These are phyloP conservation scores for Fukomys damarensis DNA, from an alignment of 2,113 vertebrate genomes.

Conservation along the genomic window DNA sequence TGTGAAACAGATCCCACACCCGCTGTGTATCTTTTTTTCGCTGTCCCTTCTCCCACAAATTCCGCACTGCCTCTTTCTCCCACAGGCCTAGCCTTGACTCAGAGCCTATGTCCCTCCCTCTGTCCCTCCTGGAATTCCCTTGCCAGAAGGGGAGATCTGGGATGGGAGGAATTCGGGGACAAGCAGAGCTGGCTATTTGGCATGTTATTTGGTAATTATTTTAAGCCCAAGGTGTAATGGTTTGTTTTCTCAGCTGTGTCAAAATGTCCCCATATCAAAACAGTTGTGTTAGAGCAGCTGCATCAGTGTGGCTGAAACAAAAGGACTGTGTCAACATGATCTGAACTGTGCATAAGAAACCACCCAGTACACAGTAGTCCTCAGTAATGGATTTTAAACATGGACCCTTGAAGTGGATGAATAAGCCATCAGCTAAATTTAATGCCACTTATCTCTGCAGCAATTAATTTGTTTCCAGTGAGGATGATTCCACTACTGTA, in stretches of 20 bases:
- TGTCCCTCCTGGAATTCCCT: not conserved
- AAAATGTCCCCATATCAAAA: conserved; percentile 61
- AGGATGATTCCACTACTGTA: not conserved
- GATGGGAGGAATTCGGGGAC: not conserved
- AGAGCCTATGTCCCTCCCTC: not conserved
- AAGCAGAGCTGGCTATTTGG: not conserved
- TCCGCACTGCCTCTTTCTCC: not conserved
- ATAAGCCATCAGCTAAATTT: not conserved
- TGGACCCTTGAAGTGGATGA: not conserved
- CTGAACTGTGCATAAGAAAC: conserved; percentile 10
- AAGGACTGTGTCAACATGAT: conserved; percentile 1
- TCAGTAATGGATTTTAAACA: not conserved
- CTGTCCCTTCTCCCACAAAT: not conserved
- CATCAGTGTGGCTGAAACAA: not conserved
- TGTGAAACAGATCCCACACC: not conserved
- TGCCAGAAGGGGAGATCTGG: not conserved
- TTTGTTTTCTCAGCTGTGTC: conserved; percentile 68
- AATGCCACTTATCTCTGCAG: not conserved
- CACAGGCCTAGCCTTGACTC: not conserved
- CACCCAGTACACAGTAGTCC: not conserved
- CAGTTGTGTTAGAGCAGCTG: conserved; percentile 15
- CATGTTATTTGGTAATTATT: not conserved
- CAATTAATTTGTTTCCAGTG: not conserved
- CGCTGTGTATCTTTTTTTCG: not conserved
- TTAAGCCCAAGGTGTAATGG: conserved; percentile 29